Evolutionary conservation across 2,797 vertebrate genomes (phyloP), one percentile per base, ranked within the genome.

Genomic region (Danio tinwini): DNA sequence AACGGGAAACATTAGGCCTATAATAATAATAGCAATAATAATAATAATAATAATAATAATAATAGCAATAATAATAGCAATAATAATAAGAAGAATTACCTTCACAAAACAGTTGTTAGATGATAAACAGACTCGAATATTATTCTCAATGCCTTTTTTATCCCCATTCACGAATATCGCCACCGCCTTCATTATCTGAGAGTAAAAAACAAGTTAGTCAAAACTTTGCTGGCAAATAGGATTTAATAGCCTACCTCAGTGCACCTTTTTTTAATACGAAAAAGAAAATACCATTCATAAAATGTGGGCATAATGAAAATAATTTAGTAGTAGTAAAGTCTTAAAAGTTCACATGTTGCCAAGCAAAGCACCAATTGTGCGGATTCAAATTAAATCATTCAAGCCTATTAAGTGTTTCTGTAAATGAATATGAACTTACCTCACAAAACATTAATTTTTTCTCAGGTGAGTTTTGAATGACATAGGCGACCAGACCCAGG

Each of bases 91-190:
- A 29, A 29, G 1, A 29, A 29, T 29, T 29, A 78, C 65, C 65
- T 78, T 78, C 70, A 78, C 55, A 61, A 78, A 78, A 21, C 76
- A 78, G 5, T 6, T 39, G 55, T 78, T 70, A 42, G 67, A 70
- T 12, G 76, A 78, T 52, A 78, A 70, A 61, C 76, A 78, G 5
- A 78, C 65, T 42, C 59, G 65, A 50, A 73, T 19, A 64, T 80
- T 73, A 19, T 73, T 80, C 52, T 67, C 69, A 39, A 80, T 10
- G 5, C 58, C 70, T 62, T 78, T 78, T 50, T 37, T 19, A 14
- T 78, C 76, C 2, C 65, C 76, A 4, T 52, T 44, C 65, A 78
- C 65, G 61, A 70, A 78, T 8, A 9, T 4, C 0, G 4, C n/a
- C 45, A 78, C 56, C 1, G 13, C 55, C 3, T 62, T 62, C 65